Evolutionary conservation across 2,797 vertebrate genomes (phyloP), one percentile per base, ranked within the genome.

Genomic region (Molothrus ater): DNA sequence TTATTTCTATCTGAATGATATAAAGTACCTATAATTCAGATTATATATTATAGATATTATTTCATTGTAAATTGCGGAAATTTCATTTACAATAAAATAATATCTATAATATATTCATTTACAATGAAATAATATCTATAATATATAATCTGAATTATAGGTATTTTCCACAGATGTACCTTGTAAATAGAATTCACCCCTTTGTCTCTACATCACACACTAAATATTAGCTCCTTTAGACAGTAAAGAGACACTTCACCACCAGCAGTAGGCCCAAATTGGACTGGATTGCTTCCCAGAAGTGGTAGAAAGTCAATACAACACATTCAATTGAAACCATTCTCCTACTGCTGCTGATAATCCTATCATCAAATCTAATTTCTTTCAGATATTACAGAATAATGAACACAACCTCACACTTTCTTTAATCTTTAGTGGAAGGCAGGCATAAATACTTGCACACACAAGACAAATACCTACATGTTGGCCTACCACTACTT

Each of bases 301-400:
- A 88, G 54, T 18, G 32, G 75, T 9, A 95, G 60, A 80, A 96
- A 95, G 68, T 61, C 84, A 93, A 64, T 65, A 94, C 7, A 90
- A 81, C 38, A 79, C 31, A 65, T 40, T 80, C 65, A 83, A 50
- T 54, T 87, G 51, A 95, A 95, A 87, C 24, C 42, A 31, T 54
- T 68, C 64, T 64, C 68, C 80, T 65, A 70, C 26, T 38, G 54
- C 72, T 95, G 85, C 80, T 74, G 81, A 61, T 31, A 96, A 95
- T 28, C 38, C 68, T 81, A 92, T 74, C 45, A 91, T 69, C 79
- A 92, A 87, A 93, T 72, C 59, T 57, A 66, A 93, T 93, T 94
- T 97, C 63, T 80, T 66, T 88, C 59, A 72, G 64, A 81, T 51
- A 70, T 43, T 69, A 73, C 40, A 78, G 73, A 85, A 50, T 84